A percentile compares a stretch with the other conserved stretches of the same genome.
These are phyloP conservation scores for Hemiscyllium ocellatum DNA, from an alignment of 2,113 vertebrate species.

Conservation along the genomic window DNA sequence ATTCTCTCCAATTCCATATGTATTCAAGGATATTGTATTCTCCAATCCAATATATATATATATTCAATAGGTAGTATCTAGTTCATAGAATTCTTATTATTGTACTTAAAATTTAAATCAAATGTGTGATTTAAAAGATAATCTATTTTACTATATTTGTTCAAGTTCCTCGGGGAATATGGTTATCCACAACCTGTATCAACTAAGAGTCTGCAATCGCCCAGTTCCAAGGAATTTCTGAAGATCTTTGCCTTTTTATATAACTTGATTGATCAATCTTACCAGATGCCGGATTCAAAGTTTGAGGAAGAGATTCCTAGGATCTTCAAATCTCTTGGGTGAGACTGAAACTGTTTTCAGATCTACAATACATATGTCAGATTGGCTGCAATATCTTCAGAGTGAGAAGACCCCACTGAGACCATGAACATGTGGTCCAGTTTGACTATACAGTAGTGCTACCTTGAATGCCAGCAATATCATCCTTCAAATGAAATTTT, in stretches of 20 bases:
- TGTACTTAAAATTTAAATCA: background rate
- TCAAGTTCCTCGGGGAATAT: conserved; percentile 76
- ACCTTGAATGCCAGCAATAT: background rate
- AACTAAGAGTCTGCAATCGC: conserved; percentile 80
- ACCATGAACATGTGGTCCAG: background rate
- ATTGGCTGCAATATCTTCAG: background rate
- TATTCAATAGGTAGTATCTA: background rate
- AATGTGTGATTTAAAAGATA: background rate
- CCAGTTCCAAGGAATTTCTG: conserved; percentile 87
- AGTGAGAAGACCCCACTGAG: background rate
- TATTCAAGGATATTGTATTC: background rate
- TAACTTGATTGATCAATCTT: conserved; percentile 72
- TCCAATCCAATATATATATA: background rate
- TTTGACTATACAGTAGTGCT: background rate
- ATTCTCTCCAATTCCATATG: background rate
- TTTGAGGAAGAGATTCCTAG: conserved; percentile 90
- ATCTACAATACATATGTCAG: background rate
- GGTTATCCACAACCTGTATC: conserved; percentile 69
- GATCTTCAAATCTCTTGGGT: conserved; percentile 82
- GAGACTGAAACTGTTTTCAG: conserved; percentile 40
- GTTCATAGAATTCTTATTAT: background rate
- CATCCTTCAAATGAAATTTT: background rate
- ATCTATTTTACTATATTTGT: background rate
- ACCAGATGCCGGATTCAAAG: conserved; percentile 77
- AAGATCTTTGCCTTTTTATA: conserved; percentile 90